Base-by-base conservation (phyloP, 2,113 vertebrate genomes). In the Turdus rufiventris region DNA sequence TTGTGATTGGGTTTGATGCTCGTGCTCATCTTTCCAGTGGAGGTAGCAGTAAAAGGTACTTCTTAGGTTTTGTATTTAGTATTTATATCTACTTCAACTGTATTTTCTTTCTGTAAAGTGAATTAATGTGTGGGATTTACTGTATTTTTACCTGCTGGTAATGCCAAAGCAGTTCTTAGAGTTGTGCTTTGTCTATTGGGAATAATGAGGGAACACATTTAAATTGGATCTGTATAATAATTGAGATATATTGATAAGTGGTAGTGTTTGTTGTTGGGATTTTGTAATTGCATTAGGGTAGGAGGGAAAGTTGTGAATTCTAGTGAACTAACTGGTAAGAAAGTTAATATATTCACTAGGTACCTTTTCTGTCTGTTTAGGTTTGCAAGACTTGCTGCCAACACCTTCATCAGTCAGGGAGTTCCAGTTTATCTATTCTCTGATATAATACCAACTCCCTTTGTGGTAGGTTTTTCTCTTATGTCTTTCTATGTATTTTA, bases 1-100 rank as follows among this genome's bases (percentile, higher is more conserved):
- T 99, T 23, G 99, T 98, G 75, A 99, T 99, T 82, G 98, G 99
- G 12, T 99, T 98, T 54, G 99, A 99, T 15, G 99, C 99, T 19
- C 98, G 99, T 4, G 98, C 99, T 65, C 98, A 99, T 81, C 97
- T 97, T 29, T 74, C 98, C 62, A 99, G 99, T 4, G 99, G 99
- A 54, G 98, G 98, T 72, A 98, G 97, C 94, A 99, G 99, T 97
- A 98, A 97, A 94, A 98, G 97, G 98, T 98, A 96, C 23, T 26
- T 60, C 26, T 81, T n/a, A 45, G 14, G 8, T 43, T 88, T 43
- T 42, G 56, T 77, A 18, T 76, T 66, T 65, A 70, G 48, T 16
- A 14, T 90, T 73, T 50, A 7, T 56, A 25, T 75, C 31, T 85
- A 65, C 20, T 92, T 75, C 6, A 78, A 19, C 5, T 48, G 26